A percentile compares a stretch with the other conserved stretches of the same genome.
These are phyloP conservation scores for Syrphus vitripennis DNA, from an alignment of 2,888 invertebrate genomes.

Conservation along the genomic window DNA sequence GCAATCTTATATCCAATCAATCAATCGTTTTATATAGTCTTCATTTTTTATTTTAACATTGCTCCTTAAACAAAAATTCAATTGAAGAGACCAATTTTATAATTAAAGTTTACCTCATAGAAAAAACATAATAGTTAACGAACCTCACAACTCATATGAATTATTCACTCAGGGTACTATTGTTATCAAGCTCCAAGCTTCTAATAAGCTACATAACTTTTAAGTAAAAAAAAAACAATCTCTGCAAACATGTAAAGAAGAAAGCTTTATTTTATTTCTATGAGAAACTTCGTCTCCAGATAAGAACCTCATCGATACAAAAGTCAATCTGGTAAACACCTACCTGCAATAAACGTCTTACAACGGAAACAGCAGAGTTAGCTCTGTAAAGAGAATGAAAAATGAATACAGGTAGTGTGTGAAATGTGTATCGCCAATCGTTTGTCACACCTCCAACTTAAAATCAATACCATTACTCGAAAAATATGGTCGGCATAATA, in stretches of 20 bases:
- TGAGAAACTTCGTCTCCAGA: conserved; percentile 15
- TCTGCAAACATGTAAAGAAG: background rate
- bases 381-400: background rate
- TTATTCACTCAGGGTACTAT: background rate
- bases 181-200: background rate
- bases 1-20: too few species aligned
- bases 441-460: conserved; percentile 19
- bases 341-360: background rate
- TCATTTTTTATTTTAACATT: too few species aligned
- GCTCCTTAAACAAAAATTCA: too few species aligned
- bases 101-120: background rate
- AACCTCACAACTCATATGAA: background rate
- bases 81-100: too few species aligned
- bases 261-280: conserved; percentile 27
- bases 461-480: conserved; percentile 6
- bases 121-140: background rate
- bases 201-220: background rate
- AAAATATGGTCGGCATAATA: background rate
- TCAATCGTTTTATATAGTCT: too few species aligned
- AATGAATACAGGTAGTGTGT: background rate
- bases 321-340: conserved; percentile 6
- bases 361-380: background rate
- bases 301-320: conserved; percentile 10
- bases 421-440: background rate
- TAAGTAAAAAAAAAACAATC: background rate